Percentiles rank a stretch among this genome's conserved stretches.
Conservation (phyloP, 2,797 vertebrate genomes). For the Sebastes nivosus region DNA sequence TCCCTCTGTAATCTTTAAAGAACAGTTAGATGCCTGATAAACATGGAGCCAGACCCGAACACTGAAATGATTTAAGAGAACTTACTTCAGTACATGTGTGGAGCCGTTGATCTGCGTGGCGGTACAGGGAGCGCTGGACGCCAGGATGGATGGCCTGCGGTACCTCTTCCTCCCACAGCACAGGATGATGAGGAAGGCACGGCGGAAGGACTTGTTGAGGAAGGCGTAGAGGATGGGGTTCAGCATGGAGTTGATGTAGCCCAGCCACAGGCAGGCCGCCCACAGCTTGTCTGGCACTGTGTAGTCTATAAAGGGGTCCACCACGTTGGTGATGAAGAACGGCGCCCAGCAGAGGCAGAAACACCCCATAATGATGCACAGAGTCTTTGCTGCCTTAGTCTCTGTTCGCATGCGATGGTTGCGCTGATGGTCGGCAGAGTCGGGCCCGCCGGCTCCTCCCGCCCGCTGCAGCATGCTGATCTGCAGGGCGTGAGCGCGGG, state of each 20-base stretch:
- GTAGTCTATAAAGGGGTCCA: slow-evolving; percentile 98
- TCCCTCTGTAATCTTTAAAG: too few species aligned
- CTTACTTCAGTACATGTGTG: slow-evolving; percentile 96
- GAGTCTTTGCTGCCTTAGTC: slow-evolving; percentile 97
- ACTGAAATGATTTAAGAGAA: slow-evolving; percentile 1
- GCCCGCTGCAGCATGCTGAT: slow-evolving; percentile 93
- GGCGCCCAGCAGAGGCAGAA: slow-evolving; percentile 99
- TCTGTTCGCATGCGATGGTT: slow-evolving; percentile 96
- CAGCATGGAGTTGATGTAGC: slow-evolving; percentile 99
- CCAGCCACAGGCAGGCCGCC: slow-evolving; percentile 96
- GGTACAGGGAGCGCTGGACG: slow-evolving; percentile 86
- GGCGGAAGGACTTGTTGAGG: slow-evolving; percentile 98
- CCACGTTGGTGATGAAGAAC: slow-evolving; percentile 96
- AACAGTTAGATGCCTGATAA: too few species aligned
- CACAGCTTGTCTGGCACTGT: slow-evolving; percentile 92
- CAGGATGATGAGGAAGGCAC: slow-evolving; percentile 99
- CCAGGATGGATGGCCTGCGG: slow-evolving; percentile 91
- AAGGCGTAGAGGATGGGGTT: slow-evolving; percentile 99
- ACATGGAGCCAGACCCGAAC: neutral
- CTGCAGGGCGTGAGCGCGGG: slow-evolving; percentile 92
- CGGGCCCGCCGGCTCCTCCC: slow-evolving; percentile 70
- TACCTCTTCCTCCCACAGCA: slow-evolving; percentile 95
- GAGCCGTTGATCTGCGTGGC: slow-evolving; percentile 96
- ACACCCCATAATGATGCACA: slow-evolving; percentile 99
- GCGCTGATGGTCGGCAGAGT: slow-evolving; percentile 89